Base-by-base conservation (phyloP, 2,113 vertebrate genomes). In the Xenotilapia longispinis region DNA sequence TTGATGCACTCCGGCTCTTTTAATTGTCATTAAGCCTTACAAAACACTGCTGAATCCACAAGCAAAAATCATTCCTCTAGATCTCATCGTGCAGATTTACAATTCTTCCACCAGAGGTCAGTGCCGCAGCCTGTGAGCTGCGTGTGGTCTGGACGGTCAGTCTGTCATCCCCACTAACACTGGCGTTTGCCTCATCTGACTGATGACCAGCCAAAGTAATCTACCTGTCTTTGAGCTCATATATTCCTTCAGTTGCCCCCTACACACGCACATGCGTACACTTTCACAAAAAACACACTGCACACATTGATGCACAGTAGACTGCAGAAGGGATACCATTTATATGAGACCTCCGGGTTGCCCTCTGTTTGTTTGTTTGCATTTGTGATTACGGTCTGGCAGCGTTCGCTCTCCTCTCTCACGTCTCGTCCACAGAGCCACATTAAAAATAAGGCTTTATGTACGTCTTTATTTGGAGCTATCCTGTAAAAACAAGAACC, bases 311-410 rank as follows among this genome's bases (percentile, higher is more conserved):
- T 94, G 92, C 92, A 85, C 82, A 87, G 88, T 47, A 9, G 57
- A 54, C 80, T 78, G 90, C 81, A 93, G 92, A 95, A 94, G 90
- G 93, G 91, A 91, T 55, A 51, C 89, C 92, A 95, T 95, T 96
- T 94, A 95, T 89, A 63, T 89, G 89, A 82, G 92, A 93, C 94
- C 94, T 94, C 94, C 81, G 17, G 81, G 93, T 90, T 90, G 85
- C 80, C 51, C 90, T 82, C 47, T 91, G 82, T 94, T 93, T 94
- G 91, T 94, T 95, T 95, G 93, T 96, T 95, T 96, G 94, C 90
- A 83, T 91, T 94, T 90, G 93, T 94, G 93, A 95, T 96, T 95
- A 94, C 11, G 87, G 91, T 94, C 91, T 95, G 93, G 91, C 92
- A 90, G 90, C 86, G 78, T n/a, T 81, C 26, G 15, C 84, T 81